Evolutionary conservation across 2,888 invertebrate species (phyloP).

Genomic region (Drosophila kanekoi): DNA sequence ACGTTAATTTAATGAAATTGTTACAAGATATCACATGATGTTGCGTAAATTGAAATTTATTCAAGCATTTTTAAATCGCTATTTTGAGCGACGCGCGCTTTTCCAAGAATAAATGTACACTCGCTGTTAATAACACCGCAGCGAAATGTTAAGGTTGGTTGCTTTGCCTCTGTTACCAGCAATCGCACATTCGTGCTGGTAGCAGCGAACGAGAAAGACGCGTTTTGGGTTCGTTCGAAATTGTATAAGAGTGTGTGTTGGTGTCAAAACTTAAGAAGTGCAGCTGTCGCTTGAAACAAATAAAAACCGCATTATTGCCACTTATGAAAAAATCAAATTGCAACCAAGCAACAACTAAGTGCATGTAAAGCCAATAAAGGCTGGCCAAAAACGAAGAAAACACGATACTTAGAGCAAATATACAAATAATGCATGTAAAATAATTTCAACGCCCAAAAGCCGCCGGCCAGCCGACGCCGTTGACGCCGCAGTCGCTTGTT

Average conservation of each 20-base stretch:
- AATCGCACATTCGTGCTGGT: slow-evolving; percentile 59
- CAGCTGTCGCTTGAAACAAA: slow-evolving; percentile 75
- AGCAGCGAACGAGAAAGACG: slow-evolving; percentile 66
- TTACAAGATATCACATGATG: too few species aligned
- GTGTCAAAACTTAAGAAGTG: slow-evolving; percentile 58
- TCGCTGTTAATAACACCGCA: slow-evolving; percentile 46
- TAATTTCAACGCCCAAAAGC: slow-evolving; percentile 73
- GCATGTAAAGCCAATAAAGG: slow-evolving; percentile 15
- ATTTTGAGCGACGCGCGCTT: not conserved
- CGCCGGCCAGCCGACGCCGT: slow-evolving; percentile 65
- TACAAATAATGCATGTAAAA: slow-evolving; percentile 51
- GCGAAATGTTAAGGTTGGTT: slow-evolving; percentile 26
- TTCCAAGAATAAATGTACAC: not conserved
- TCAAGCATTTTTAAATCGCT: too few species aligned
- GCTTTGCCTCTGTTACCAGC: slow-evolving; percentile 21
- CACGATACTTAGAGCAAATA: slow-evolving; percentile 6
- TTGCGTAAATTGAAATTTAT: too few species aligned
- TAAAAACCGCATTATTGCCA: slow-evolving; percentile 52
- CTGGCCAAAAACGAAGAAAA: slow-evolving; percentile 14
- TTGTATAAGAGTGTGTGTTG: slow-evolving; percentile 46
- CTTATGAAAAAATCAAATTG: slow-evolving; percentile 34
- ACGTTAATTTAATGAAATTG: not conserved
- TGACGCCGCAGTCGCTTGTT: slow-evolving; percentile 45
- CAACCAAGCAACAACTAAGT: slow-evolving; percentile 32
- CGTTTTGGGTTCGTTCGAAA: slow-evolving; percentile 59